Conservation (phyloP, 2,888 invertebrate genomes). For the Drosophila seclusa region DNA sequence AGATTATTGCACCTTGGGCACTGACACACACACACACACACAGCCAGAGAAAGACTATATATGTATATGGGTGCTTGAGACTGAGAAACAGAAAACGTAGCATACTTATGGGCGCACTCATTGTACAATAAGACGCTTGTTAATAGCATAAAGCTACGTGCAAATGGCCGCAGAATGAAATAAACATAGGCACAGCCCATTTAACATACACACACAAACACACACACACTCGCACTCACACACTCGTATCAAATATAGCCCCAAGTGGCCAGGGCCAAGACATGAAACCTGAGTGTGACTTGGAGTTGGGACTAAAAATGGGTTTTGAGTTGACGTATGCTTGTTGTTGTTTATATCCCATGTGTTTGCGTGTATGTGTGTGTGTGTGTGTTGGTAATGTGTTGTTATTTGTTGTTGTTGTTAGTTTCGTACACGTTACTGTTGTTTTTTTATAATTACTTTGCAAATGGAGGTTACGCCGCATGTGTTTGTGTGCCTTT, state of each 20-base stretch:
- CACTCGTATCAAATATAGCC: constrained; percentile 28
- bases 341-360: constrained; percentile 22
- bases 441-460: constrained; percentile 75
- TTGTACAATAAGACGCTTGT: constrained; percentile 68
- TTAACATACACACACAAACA: constrained; percentile 34
- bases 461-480: constrained; percentile 54
- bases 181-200: constrained; percentile 63
- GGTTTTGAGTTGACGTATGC: constrained; percentile 46
- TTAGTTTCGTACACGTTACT: constrained; percentile 43
- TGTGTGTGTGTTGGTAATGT: constrained; percentile 1
- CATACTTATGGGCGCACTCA: constrained; percentile 70
- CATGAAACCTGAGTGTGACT: constrained; percentile 25
- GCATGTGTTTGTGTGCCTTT: constrained; percentile 33
- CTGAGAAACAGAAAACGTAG: constrained; percentile 51
- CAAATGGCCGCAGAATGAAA: constrained; percentile 66
- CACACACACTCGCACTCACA: constrained; percentile 6
- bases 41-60: not conserved
- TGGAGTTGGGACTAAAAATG: constrained; percentile 35
- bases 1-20: constrained; percentile 51
- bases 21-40: not conserved
- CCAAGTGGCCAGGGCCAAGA: constrained; percentile 58
- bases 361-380: constrained; percentile 3
- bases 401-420: constrained; percentile 17
- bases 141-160: constrained; percentile 67
- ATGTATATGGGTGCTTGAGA: constrained; percentile 10